Percentiles rank a stretch among this genome's conserved stretches.
Conservation (phyloP, 2,797 vertebrate species). For the Acanthiza pusilla region DNA sequence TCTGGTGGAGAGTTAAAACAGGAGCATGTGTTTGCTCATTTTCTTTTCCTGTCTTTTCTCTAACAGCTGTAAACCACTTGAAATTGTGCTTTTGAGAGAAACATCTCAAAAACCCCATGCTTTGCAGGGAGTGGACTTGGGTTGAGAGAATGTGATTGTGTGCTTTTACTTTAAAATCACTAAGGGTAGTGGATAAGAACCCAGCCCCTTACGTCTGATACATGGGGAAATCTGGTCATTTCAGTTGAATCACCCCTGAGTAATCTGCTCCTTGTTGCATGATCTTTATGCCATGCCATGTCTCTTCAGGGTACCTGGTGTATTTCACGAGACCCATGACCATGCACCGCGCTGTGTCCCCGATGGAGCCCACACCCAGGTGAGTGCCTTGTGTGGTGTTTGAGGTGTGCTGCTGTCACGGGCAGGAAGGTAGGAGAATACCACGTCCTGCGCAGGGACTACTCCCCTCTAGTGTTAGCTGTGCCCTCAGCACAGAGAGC, state of each 20-base stretch:
- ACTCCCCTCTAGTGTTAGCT: background rate
- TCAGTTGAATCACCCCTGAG: background rate
- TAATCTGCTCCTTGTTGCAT: background rate
- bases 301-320: constrained; percentile 84
- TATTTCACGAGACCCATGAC: constrained; percentile 95
- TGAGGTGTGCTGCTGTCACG: background rate
- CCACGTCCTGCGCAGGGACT: background rate
- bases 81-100: background rate
- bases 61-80: background rate
- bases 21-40: background rate
- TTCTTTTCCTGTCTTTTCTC: background rate
- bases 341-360: constrained; percentile 89
- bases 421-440: background rate
- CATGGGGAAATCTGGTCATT: background rate
- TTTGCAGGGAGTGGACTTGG: background rate
- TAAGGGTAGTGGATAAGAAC: background rate
- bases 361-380: constrained; percentile 94
- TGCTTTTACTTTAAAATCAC: background rate
- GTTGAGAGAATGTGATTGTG: background rate
- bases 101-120: background rate
- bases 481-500: background rate
- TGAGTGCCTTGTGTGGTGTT: background rate
- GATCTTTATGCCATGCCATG: background rate
- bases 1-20: background rate
- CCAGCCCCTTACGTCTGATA: background rate